phyloP scores from a whole-genome alignment of 2,797 vertebrate species.

The Fundulus diaphanus region DNA sequence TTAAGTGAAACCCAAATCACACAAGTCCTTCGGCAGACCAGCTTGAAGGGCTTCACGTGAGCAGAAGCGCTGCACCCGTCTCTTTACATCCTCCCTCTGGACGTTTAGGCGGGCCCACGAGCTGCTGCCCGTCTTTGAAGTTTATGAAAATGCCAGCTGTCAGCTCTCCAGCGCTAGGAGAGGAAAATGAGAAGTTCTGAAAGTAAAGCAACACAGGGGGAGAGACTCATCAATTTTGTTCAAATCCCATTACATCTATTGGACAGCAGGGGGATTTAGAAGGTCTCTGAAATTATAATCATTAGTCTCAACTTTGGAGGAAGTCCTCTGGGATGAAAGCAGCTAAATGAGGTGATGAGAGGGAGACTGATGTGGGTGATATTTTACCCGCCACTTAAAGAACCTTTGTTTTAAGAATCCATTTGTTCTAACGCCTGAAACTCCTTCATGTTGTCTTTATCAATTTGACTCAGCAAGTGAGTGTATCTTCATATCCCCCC shows the following conservation, averaged over 20 bases:
- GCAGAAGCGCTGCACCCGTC: neutral
- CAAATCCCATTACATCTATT: conserved; percentile 35
- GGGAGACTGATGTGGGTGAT: conserved; percentile 29
- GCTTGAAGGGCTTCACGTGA: conserved; percentile 15
- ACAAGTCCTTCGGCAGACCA: conserved; percentile 57
- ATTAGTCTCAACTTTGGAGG: conserved; percentile 26
- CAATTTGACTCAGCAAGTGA: conserved; percentile 10
- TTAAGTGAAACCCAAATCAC: conserved; percentile 39
- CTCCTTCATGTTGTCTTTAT: conserved; percentile 8
- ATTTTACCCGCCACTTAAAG: conserved; percentile 26
- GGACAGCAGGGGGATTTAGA: conserved; percentile 20
- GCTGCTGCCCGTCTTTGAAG: conserved; percentile 26
- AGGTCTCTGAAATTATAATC: conserved; percentile 25
- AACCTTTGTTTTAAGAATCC: conserved; percentile 6
- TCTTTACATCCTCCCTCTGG: conserved; percentile 8
- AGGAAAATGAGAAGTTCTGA: conserved; percentile 22
- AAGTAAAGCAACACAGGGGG: conserved; percentile 1
- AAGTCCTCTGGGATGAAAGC: conserved; percentile 4
- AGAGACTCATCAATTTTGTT: conserved; percentile 5
- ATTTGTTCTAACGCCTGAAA: neutral
- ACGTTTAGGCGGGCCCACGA: conserved; percentile 15
- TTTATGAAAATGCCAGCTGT: conserved; percentile 23
- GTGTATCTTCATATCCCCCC: conserved; percentile 29
- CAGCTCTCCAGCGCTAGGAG: conserved; percentile 11
- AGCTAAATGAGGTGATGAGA: conserved; percentile 36